These are phyloP conservation scores for Euura saliciscinereae DNA, from an alignment of 1,140 invertebrate species.

Conservation along the genomic window DNA sequence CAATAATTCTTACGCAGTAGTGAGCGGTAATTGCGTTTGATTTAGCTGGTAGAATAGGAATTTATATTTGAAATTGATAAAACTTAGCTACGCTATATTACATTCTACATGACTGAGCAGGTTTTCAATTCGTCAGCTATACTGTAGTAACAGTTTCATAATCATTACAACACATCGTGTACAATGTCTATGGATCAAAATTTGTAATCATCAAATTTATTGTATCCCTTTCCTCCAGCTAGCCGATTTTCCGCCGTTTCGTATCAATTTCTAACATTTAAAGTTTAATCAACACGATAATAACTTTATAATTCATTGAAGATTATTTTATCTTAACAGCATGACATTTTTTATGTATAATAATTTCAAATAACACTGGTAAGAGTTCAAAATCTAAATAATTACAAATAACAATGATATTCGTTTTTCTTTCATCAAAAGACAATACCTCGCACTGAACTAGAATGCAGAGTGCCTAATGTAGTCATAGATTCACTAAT, in stretches of 20 bases:
- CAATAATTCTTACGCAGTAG: not conserved
- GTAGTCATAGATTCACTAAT: not conserved
- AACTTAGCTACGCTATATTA: constrained; percentile 50
- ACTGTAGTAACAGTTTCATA: not conserved
- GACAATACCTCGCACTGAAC: not conserved
- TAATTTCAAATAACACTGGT: not conserved
- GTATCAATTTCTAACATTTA: constrained; percentile 1
- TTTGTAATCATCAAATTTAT: not conserved
- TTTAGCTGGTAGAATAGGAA: no score
- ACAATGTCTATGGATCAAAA: not conserved
- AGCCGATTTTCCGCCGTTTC: not conserved
- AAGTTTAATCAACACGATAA: constrained; percentile 1
- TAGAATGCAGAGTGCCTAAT: not conserved
- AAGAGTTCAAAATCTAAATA: not conserved
- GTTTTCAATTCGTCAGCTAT: constrained; percentile 30
- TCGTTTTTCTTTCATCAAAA: not conserved
- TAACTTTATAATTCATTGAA: not conserved
- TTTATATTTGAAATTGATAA: no score
- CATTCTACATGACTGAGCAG: constrained; percentile 56
- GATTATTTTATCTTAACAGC: constrained; percentile 45
- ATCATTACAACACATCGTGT: not conserved
- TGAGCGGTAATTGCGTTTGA: no score
- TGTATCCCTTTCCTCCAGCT: not conserved
- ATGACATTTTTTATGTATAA: constrained; percentile 45
- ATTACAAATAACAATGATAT: not conserved